A percentile compares a stretch with the other conserved stretches of the same genome.
Conservation (phyloP, 37 sponge, comb jelly and placozoan species). For the Beroe ovata region DNA sequence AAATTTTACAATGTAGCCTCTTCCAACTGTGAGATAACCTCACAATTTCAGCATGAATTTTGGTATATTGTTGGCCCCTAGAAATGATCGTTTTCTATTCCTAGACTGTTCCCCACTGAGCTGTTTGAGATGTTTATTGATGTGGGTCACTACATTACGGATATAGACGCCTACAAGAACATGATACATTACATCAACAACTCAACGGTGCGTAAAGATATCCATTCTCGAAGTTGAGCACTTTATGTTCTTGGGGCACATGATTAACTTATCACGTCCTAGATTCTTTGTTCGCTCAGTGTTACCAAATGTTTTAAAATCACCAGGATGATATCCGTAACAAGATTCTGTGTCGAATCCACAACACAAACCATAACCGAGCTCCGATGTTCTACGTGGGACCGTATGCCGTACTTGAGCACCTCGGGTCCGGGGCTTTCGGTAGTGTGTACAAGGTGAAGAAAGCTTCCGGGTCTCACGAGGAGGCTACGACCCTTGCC, state of each 20-base stretch:
- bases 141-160: slow-evolving; percentile 80
- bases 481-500: slow-evolving; percentile 61
- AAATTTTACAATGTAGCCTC: no score
- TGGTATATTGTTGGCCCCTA: no score
- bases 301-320: no score
- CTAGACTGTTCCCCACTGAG: slow-evolving; percentile 77
- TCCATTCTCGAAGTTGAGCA: no score
- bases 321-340: slow-evolving; percentile 72
- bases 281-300: no score
- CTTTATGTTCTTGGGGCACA: no score
- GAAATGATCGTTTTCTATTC: no score
- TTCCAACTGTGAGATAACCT: no score
- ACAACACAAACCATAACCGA: slow-evolving; percentile 70
- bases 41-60: no score
- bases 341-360: slow-evolving; percentile 25
- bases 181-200: slow-evolving; percentile 72
- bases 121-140: slow-evolving; percentile 85
- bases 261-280: no score
- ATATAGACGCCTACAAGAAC: slow-evolving; percentile 70
- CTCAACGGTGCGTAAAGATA: slow-evolving; percentile 72
- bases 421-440: slow-evolving; percentile 87
- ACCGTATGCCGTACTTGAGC: slow-evolving; percentile 75
- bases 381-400: slow-evolving; percentile 72
- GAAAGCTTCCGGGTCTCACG: slow-evolving; percentile 2
- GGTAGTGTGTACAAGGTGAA: slow-evolving; percentile 88